phyloP scores from a whole-genome alignment of 1,140 invertebrate species.

The Epicauta chinensis region DNA sequence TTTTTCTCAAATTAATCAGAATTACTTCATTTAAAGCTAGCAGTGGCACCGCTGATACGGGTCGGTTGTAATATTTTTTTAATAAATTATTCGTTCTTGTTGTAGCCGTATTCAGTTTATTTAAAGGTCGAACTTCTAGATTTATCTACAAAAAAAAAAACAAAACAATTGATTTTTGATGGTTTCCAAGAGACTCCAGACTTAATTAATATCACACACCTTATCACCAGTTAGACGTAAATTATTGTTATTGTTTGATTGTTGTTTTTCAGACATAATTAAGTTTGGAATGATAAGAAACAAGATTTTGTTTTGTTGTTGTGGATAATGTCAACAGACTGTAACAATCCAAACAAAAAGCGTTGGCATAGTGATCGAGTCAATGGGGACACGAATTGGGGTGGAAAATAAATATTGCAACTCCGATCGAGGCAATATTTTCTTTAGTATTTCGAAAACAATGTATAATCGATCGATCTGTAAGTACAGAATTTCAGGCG shows the following conservation, averaged over 20 bases:
- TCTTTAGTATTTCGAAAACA: too few species aligned
- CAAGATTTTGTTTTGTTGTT: too few species aligned
- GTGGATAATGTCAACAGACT: too few species aligned
- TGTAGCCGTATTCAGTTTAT: constrained; percentile 24
- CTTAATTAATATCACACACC: neutral
- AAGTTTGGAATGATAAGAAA: neutral
- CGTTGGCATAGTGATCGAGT: neutral
- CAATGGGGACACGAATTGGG: too few species aligned
- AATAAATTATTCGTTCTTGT: constrained; percentile 19
- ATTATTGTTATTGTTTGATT: neutral
- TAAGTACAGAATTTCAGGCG: too few species aligned
- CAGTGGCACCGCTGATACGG: constrained; percentile 28
- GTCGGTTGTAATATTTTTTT: constrained; percentile 26
- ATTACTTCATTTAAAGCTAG: constrained; percentile 23
- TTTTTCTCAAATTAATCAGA: constrained; percentile 3
- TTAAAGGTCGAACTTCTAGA: constrained; percentile 23
- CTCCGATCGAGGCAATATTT: too few species aligned
- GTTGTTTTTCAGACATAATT: constrained; percentile 11
- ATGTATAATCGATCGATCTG: too few species aligned
- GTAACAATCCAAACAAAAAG: constrained; percentile 9
- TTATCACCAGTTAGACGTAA: constrained; percentile 8
- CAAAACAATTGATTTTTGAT: too few species aligned
- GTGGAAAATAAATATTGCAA: too few species aligned
- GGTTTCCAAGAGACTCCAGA: neutral
- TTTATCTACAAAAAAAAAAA: constrained; percentile 25